A percentile compares a stretch with the other conserved stretches of the same genome.
These are phyloP conservation scores for Eurosta solidaginis DNA, from an alignment of 1,140 invertebrate genomes.

Conservation along the genomic window DNA sequence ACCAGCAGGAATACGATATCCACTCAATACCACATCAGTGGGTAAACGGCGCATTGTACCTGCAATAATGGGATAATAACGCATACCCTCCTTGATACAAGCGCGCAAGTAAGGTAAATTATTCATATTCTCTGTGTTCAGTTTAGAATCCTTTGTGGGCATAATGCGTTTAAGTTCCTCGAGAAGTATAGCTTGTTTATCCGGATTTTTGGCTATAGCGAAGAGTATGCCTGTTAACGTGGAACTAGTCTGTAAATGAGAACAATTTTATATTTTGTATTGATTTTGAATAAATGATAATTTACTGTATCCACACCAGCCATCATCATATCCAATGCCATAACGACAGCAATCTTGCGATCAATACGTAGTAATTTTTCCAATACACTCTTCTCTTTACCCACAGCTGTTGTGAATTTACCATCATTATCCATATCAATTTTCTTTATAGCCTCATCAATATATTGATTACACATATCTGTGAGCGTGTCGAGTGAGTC, in stretches of 20 bases:
- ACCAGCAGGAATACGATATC: slow-evolving; percentile 66
- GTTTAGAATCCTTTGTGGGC: slow-evolving; percentile 57
- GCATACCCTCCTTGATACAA: slow-evolving; percentile 68
- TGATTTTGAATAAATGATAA: neutral
- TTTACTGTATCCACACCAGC: slow-evolving; percentile 77
- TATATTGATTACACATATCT: slow-evolving; percentile 42
- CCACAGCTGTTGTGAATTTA: slow-evolving; percentile 62
- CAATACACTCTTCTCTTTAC: slow-evolving; percentile 60
- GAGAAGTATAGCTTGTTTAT: slow-evolving; percentile 72
- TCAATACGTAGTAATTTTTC: slow-evolving; percentile 67
- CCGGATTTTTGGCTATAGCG: slow-evolving; percentile 68
- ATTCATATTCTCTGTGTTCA: slow-evolving; percentile 63
- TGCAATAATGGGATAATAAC: slow-evolving; percentile 61
- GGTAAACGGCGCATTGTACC: slow-evolving; percentile 60
- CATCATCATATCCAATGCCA: slow-evolving; percentile 74
- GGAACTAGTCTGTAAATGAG: slow-evolving; percentile 38
- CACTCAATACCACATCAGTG: slow-evolving; percentile 63
- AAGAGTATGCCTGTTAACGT: slow-evolving; percentile 36
- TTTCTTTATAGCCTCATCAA: slow-evolving; percentile 45
- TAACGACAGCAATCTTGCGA: slow-evolving; percentile 64
- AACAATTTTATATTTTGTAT: neutral
- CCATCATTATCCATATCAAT: slow-evolving; percentile 41
- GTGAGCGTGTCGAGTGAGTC: slow-evolving; percentile 50
- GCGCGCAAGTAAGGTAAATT: slow-evolving; percentile 67
- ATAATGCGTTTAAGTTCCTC: slow-evolving; percentile 68